Percentiles rank a stretch among this genome's conserved stretches.
These are phyloP conservation scores for Cyprinus carpio DNA, from an alignment of 2,113 vertebrate genomes.

Conservation along the genomic window DNA sequence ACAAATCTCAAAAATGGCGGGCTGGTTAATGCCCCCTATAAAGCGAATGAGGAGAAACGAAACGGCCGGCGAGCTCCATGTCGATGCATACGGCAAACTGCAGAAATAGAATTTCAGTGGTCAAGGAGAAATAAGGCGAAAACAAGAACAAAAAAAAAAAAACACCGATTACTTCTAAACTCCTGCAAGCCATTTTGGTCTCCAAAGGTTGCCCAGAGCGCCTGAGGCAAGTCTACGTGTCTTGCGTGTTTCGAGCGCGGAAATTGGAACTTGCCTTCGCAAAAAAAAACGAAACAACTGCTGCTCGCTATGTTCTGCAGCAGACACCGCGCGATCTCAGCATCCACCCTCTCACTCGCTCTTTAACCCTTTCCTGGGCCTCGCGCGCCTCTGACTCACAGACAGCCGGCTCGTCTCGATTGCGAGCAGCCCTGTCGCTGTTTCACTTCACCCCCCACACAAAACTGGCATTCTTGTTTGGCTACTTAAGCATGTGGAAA, in stretches of 20 bases:
- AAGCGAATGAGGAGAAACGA: conserved; percentile 85
- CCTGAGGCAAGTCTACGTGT: conserved; percentile 95
- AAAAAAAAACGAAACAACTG: too few species aligned
- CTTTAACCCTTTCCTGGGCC: conserved; percentile 96
- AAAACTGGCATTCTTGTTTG: conserved; percentile 71
- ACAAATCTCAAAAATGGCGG: conserved; percentile 94
- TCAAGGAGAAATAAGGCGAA: conserved; percentile 98
- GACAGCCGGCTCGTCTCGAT: conserved; percentile 52
- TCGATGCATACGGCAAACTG: conserved; percentile 91
- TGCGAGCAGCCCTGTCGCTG: conserved; percentile 65
- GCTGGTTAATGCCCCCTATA: conserved; percentile 87
- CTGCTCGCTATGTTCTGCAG: conserved; percentile 98
- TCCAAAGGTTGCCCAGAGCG: conserved; percentile 99
- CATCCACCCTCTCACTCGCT: conserved; percentile 94
- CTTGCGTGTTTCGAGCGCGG: conserved; percentile 99
- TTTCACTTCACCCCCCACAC: conserved; percentile 66
- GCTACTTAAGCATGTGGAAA: conserved; percentile 70
- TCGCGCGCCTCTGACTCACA: conserved; percentile 72
- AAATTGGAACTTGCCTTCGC: conserved; percentile 99
- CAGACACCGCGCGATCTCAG: conserved; percentile 94
- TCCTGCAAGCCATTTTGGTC: conserved; percentile 99
- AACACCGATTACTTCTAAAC: conserved; percentile 99
- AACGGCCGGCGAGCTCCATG: conserved; percentile 65
- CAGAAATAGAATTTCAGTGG: conserved; percentile 99
- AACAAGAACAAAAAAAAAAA: conserved; percentile 72